Conservation (phyloP, 2,888 invertebrate species). For the Limnephilus auricula region DNA sequence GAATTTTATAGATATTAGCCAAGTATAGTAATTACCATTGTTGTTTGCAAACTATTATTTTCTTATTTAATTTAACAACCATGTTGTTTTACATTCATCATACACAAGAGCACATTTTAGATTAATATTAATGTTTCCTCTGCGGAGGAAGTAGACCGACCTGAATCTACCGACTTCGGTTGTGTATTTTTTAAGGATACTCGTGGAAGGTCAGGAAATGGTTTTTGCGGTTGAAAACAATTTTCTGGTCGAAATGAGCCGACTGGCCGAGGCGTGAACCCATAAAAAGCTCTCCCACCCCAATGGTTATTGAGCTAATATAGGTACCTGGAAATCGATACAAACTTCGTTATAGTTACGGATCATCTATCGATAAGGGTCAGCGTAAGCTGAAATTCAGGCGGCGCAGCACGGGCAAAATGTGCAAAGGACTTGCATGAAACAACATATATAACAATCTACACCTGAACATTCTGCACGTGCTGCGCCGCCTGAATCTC, state of each 20-base stretch:
- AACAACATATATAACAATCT: no score
- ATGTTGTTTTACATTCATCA: not conserved
- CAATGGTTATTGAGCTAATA: not conserved
- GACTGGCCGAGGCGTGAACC: not conserved
- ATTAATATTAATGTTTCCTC: not conserved
- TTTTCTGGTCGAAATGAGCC: constrained; percentile 32
- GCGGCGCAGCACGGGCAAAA: no score
- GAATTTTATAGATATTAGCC: no score
- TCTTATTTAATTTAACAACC: not conserved
- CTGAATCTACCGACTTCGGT: not conserved
- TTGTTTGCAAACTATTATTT: not conserved
- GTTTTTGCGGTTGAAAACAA: constrained; percentile 24
- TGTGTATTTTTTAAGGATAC: not conserved
- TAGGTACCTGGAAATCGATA: not conserved
- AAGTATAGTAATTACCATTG: not conserved
- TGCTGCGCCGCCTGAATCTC: no score
- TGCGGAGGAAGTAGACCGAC: not conserved
- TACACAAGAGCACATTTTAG: not conserved
- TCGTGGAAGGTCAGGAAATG: constrained; percentile 29
- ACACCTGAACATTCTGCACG: no score
- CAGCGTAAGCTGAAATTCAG: no score
- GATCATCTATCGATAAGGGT: no score
- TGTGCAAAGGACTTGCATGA: no score
- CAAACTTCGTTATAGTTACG: not conserved
- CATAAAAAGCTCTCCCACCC: not conserved